Evolutionary conservation across 2,113 vertebrate genomes (phyloP).

Genomic region (Gambusia holbrooki): DNA sequence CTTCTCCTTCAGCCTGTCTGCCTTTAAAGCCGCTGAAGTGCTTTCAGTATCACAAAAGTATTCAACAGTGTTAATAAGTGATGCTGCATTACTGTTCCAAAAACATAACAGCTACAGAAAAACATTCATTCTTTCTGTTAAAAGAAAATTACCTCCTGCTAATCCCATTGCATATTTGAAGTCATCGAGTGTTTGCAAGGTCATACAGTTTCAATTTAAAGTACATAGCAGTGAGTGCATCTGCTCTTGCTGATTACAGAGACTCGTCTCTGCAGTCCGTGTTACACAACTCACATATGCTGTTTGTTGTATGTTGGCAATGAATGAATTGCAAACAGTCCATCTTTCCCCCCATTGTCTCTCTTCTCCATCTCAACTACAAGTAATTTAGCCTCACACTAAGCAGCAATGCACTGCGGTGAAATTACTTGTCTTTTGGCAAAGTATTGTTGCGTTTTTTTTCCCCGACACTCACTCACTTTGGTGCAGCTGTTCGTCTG

Average conservation of each 20-base stretch:
- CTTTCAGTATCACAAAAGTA: background rate
- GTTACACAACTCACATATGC: constrained; percentile 19
- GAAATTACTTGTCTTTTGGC: constrained; percentile 66
- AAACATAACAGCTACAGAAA: background rate
- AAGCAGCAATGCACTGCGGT: constrained; percentile 53
- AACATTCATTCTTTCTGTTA: background rate
- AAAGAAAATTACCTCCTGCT: background rate
- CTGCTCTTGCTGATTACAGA: constrained; percentile 35
- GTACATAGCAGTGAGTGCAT: constrained; percentile 26
- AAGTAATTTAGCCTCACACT: constrained; percentile 66
- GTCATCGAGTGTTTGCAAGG: constrained; percentile 58
- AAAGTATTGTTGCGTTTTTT: constrained; percentile 35
- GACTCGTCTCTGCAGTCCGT: constrained; percentile 27
- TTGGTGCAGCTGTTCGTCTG: constrained; percentile 63
- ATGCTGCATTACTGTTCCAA: background rate
- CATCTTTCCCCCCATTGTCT: too few species aligned
- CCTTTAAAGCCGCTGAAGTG: constrained; percentile 16
- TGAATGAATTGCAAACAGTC: constrained; percentile 28
- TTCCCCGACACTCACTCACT: constrained; percentile 15
- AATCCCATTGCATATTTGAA: constrained; percentile 24
- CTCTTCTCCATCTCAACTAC: constrained; percentile 38
- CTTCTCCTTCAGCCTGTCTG: constrained; percentile 29
- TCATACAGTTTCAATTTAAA: constrained; percentile 52
- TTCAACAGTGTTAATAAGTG: background rate
- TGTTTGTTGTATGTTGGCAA: constrained; percentile 53